These are phyloP conservation scores for Oxycera nigricornis DNA, from an alignment of 2,888 invertebrate genomes.

Conservation along the genomic window DNA sequence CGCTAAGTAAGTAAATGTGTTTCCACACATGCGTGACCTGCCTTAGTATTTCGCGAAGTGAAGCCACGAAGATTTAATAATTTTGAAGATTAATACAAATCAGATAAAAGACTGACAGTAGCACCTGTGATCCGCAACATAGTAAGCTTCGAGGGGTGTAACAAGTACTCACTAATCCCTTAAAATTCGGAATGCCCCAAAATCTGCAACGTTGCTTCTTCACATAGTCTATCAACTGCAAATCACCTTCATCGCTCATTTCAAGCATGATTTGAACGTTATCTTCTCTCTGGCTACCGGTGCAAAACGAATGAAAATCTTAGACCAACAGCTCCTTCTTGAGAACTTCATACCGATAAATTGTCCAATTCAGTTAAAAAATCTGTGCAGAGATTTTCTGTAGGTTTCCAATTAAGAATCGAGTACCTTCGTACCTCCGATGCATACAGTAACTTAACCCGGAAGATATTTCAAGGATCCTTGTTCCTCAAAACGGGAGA, in stretches of 20 bases:
- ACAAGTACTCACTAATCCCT: no score
- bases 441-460: neutral
- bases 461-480: conserved; percentile 9
- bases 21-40: no score
- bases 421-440: neutral
- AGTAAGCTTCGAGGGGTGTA: no score
- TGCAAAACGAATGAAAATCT: neutral
- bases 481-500: conserved; percentile 18
- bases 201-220: no score
- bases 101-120: no score
- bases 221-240: no score
- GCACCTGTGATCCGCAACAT: no score
- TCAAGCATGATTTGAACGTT: neutral
- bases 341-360: neutral
- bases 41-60: no score
- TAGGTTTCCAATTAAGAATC: neutral
- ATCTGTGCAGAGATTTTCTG: neutral
- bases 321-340: neutral
- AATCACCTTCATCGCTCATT: neutral
- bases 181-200: no score
- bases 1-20: no score
- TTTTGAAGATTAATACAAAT: no score
- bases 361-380: neutral
- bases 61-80: no score
- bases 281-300: neutral